Evolutionary conservation across 1,140 invertebrate genomes (phyloP), one percentile per base, ranked within the genome.

Genomic region (Drosophila lowei): DNA sequence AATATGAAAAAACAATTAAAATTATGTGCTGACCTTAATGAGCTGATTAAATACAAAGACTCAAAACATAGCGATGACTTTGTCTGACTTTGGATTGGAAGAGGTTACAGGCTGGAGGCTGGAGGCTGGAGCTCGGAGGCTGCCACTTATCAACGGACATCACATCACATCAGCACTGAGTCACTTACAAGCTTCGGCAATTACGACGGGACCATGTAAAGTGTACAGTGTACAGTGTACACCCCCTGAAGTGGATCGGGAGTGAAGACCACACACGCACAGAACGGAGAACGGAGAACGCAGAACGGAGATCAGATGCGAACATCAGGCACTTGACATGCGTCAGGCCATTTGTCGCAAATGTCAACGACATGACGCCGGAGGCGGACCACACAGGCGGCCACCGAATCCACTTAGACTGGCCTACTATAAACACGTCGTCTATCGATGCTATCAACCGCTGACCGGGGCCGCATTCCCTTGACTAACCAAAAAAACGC

Each of bases 311-410:
- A 38, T 38, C 30, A 11, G 30, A 43, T 42, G 41, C 5, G 30
- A 57, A n/a, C 54, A 44, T 64, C 55, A 62, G 63, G 25, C 84
- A 81, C 81, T 85, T 88, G 81, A 81, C 77, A 67, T 85, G 73
- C 80, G 73, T 81, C 79, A 78, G 79, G 52, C 79, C 70, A 81
- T 83, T 81, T 81, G 79, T 86, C 83, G 81, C 71, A 88, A 86
- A 86, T 88, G 83, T 86, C 83, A 88, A 86, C 83, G 83, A 78
- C 83, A 81, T 88, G 83, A 83, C 77, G 80, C 81, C 77, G 66
- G 67, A 60, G 53, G n/a, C 42, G 54, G 81, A 86, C 81, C 81
- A 85, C 74, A 77, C 80, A 64, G 50, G 54, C 6, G 48, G 25
- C 60, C 30, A 41, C 21, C 8, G 43, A 25, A 47, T 38, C 46